Base-by-base conservation (phyloP, 2,888 invertebrate species). In the Charanyca ferruginea region DNA sequence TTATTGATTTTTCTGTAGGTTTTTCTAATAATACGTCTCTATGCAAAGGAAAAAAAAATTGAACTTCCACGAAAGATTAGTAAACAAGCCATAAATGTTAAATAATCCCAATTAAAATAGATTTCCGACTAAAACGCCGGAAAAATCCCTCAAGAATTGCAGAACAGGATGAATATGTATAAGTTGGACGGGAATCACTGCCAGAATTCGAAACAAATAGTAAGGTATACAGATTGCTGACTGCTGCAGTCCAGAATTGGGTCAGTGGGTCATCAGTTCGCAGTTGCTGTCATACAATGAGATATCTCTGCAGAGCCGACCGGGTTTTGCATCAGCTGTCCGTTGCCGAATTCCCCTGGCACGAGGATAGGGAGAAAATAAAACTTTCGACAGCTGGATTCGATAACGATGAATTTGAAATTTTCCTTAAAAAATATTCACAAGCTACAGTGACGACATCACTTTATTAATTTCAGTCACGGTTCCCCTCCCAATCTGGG, bases 171-270 rank as follows among this genome's bases (percentile, higher is more conserved):
- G 87, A 91, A 93, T 90, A 93, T 92, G 89, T 86, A 91, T 86
- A 89, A 87, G 80, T 86, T 87, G 58, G 87, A 81, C 83, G 84
- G 87, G 87, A 90, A 90, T 90, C 93, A 90, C 83, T 91, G 93
- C 92, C 94, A 94, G 91, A 92, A 91, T 83, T 88, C 86, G 87
- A 90, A 93, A 93, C 93, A 93, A 94, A 93, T 90, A 90, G 85
- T 83, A 89, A 89, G 90, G 90, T 89, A 90, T 77, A 89, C 87
- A 88, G 85, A 88, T 87, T 80, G 84, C 85, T 88, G 87, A 88
- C 91, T 93, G 93, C 94, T 92, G 94, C 94, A 94, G 90, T 91
- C 89, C 89, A 91, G 86, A 95, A 90, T 80, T 90, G 83, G 95
- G 95, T 94, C 89, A 95, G 86, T 93, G 84, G 94, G 95, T 91